phyloP scores from a whole-genome alignment of 2,113 vertebrate species.

The Pollimyrus isidori region DNA sequence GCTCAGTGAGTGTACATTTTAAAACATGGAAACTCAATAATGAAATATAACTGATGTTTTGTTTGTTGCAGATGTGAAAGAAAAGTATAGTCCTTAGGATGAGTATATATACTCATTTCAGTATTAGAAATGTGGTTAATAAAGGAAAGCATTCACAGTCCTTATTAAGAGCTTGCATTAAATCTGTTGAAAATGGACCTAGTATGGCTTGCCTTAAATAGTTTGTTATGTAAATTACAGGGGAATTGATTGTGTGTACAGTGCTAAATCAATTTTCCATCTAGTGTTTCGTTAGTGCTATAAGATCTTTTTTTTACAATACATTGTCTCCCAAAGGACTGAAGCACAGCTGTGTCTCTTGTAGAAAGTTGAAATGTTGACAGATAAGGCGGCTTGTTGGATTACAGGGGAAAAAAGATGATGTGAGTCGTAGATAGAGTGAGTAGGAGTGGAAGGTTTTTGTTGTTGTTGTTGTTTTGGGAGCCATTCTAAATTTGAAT shows the following conservation, averaged over 20 bases:
- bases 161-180: background rate
- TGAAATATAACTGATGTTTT: background rate
- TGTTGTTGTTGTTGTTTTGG: background rate
- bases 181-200: background rate
- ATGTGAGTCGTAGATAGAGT: background rate
- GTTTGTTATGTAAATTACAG: background rate
- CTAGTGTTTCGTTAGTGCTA: background rate
- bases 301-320: background rate
- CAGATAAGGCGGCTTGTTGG: background rate
- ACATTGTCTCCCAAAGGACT: background rate
- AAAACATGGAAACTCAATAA: background rate
- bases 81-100: background rate
- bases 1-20: background rate
- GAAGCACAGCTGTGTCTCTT: background rate
- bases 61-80: background rate
- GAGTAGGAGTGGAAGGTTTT: background rate
- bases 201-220: background rate
- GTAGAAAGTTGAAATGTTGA: background rate
- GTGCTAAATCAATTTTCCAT: constrained; percentile 7
- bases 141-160: background rate
- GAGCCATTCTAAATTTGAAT: background rate
- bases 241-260: background rate
- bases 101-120: background rate
- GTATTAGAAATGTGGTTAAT: background rate
- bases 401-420: constrained; percentile 10